These are phyloP conservation scores for Scalopus aquaticus DNA, from an alignment of 2,113 vertebrate species.

Conservation along the genomic window DNA sequence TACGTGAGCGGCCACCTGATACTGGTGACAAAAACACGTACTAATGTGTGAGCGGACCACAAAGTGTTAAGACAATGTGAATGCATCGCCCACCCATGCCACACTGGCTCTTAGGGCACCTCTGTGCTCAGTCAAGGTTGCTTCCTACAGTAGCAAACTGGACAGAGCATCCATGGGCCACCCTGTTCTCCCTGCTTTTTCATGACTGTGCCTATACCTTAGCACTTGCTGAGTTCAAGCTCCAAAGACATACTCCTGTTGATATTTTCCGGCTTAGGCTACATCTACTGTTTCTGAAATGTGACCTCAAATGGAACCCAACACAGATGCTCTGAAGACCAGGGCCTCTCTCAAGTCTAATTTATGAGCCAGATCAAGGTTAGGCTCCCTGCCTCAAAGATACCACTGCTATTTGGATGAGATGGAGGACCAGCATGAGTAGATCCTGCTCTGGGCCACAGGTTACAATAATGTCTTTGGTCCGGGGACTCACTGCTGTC, in stretches of 20 bases:
- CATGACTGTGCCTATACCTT: not conserved
- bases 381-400: not conserved
- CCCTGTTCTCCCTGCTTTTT: not conserved
- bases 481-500: not conserved
- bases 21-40: too few species aligned
- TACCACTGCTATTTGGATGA: not conserved
- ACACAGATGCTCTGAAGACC: not conserved
- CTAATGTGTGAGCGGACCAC: too few species aligned
- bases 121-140: not conserved
- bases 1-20: too few species aligned
- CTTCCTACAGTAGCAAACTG: not conserved
- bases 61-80: not conserved
- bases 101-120: not conserved
- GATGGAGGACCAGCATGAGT: not conserved
- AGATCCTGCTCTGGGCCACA: not conserved
- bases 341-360: not conserved
- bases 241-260: not conserved
- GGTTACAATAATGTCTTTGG: not conserved
- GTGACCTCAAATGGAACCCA: not conserved
- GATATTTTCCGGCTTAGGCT: not conserved
- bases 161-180: not conserved
- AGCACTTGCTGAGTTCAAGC: not conserved
- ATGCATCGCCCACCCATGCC: not conserved
- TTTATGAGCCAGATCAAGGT: not conserved
- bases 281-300: not conserved